Base-by-base conservation (phyloP, 2,113 vertebrate species). In the Gila orcuttii region DNA sequence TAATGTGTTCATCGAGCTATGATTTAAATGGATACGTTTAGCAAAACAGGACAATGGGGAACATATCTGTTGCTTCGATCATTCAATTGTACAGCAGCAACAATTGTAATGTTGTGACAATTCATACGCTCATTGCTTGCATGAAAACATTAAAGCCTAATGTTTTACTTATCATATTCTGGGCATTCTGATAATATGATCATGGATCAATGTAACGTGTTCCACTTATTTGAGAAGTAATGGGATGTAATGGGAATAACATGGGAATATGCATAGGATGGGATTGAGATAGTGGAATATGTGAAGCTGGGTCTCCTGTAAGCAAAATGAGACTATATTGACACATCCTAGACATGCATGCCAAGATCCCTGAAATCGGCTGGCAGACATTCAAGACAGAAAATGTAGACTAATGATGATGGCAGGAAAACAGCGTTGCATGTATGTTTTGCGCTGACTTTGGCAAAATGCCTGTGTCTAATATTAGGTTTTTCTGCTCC, bases 121-220 rank as follows among this genome's bases (percentile, higher is more conserved):
- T 75, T 86, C 85, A 76, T 76, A 47, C 64, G 6, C 60, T 76
- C 33, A 78, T 23, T 25, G 60, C 12, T 64, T 31, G 28, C 50
- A 84, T 42, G 85, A 86, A 74, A 68, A 84, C 81, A 75, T 68
- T 68, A 84, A 25, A 83, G 68, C 59, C 79, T 82, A 79, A 64
- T 69, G 47, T 68, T 75, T 36, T 69, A 39, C 82, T 47, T 75
- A 88, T 64, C 15, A 62, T 47, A 75, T 68, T 80, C 79, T 79
- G 62, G 50, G 66, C 33, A 33, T 68, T n/a, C 60, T 73, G 73
- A 85, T 17, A 75, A 80, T 80, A 85, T 82, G 84, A 87, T 85
- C 84, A 68, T 12, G 64, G 85, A 76, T 60, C 62, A 8, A 82
- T 82, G 62, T 31, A 50, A 31, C 25, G 7, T n/a, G 79, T 25